Evolutionary conservation across 2,113 vertebrate species (phyloP).

Genomic region (Castor canadensis): DNA sequence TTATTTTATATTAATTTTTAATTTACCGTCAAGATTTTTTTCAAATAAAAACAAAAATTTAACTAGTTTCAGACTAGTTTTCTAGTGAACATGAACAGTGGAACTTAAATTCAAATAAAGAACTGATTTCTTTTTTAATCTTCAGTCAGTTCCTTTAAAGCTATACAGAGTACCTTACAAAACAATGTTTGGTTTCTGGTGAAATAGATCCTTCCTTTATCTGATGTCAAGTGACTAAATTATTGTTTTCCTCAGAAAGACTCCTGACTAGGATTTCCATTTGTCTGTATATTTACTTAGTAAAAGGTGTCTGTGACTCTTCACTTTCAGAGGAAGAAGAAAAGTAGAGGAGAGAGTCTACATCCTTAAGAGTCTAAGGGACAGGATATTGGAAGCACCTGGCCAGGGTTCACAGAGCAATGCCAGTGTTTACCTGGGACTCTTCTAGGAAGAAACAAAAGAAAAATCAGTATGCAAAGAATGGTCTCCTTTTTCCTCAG

Average conservation of each 20-base stretch:
- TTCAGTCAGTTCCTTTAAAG: background rate
- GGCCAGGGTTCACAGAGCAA: background rate
- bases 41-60: background rate
- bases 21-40: background rate
- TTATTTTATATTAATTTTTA: background rate
- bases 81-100: background rate
- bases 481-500: slow-evolving; percentile 24
- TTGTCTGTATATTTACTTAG: slow-evolving; percentile 27
- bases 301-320: slow-evolving; percentile 52
- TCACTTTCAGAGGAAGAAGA: slow-evolving; percentile 54
- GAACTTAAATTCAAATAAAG: background rate
- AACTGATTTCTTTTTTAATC: background rate
- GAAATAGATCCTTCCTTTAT: slow-evolving; percentile 35
- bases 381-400: background rate
- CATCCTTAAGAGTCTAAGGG: background rate
- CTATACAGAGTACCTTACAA: slow-evolving; percentile 22
- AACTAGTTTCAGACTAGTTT: background rate
- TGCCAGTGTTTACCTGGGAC: background rate
- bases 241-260: slow-evolving; percentile 13
- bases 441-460: background rate
- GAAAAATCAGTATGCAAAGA: background rate
- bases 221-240: slow-evolving; percentile 36
- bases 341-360: background rate
- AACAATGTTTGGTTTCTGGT: slow-evolving; percentile 40
- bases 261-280: background rate